A percentile compares a stretch with the other conserved stretches of the same genome.
Conservation (phyloP, 2,888 invertebrate species). For the Elegia similella region DNA sequence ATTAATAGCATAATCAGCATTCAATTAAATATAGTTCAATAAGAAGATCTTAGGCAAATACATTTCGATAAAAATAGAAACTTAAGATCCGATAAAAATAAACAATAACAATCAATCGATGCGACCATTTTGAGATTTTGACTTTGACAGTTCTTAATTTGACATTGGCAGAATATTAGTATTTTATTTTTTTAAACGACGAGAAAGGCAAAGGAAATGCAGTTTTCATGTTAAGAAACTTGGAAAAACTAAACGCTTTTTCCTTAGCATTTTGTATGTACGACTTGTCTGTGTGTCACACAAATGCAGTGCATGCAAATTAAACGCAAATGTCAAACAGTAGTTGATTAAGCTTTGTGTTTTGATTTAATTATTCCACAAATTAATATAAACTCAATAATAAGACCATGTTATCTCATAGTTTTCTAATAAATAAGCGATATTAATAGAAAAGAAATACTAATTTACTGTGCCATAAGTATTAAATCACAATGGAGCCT, state of each 20-base stretch:
- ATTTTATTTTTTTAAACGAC: no score
- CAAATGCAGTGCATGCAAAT: neutral
- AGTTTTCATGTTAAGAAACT: no score
- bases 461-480: neutral
- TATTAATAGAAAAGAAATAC: neutral
- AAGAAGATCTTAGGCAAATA: neutral
- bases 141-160: neutral
- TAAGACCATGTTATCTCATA: neutral
- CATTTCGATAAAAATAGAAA: neutral
- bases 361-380: neutral
- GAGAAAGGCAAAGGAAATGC: no score
- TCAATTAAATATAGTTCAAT: constrained; percentile 16
- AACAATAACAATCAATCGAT: neutral
- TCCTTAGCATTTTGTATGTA: no score
- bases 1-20: neutral
- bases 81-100: neutral
- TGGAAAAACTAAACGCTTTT: no score
- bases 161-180: neutral
- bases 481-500: constrained; percentile 36
- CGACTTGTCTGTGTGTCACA: no score
- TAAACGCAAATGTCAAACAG: neutral
- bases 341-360: neutral
- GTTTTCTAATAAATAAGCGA: no score
- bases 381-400: neutral
- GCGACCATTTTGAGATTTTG: neutral